A percentile compares a stretch with the other conserved stretches of the same genome.
Conservation (phyloP, 2,888 invertebrate genomes). For the Eulithis testata region DNA sequence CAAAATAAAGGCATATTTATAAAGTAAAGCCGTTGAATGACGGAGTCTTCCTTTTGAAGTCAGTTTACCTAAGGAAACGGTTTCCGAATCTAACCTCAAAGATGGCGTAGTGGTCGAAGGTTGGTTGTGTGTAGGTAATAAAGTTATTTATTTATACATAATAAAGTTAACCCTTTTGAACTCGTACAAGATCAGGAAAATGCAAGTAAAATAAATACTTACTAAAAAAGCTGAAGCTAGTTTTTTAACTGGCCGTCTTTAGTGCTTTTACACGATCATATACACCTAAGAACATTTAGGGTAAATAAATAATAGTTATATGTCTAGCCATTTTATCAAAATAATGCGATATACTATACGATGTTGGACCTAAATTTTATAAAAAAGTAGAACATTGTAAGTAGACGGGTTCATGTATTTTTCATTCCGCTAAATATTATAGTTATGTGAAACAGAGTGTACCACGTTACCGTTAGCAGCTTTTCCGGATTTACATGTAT, state of each 20-base stretch:
- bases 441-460: slow-evolving; percentile 15
- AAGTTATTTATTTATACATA: too few species aligned
- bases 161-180: too few species aligned
- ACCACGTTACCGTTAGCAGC: slow-evolving; percentile 16
- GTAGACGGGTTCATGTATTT: slow-evolving; percentile 7
- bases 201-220: too few species aligned
- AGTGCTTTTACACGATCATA: too few species aligned
- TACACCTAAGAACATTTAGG: too few species aligned
- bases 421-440: slow-evolving; percentile 7
- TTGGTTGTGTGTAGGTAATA: neutral
- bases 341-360: too few species aligned
- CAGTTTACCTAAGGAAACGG: neutral
- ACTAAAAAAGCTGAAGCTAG: too few species aligned
- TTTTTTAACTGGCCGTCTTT: too few species aligned
- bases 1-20: neutral
- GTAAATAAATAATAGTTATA: too few species aligned
- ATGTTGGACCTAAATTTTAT: neutral
- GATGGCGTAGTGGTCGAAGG: neutral
- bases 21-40: neutral
- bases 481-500: slow-evolving; percentile 28
- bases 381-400: neutral
- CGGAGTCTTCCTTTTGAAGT: slow-evolving; percentile 4
- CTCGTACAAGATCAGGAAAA: too few species aligned
- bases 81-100: slow-evolving; percentile 1
- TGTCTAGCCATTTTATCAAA: too few species aligned